Evolutionary conservation across 1,140 invertebrate genomes (phyloP).

Genomic region (Papilio helenus): DNA sequence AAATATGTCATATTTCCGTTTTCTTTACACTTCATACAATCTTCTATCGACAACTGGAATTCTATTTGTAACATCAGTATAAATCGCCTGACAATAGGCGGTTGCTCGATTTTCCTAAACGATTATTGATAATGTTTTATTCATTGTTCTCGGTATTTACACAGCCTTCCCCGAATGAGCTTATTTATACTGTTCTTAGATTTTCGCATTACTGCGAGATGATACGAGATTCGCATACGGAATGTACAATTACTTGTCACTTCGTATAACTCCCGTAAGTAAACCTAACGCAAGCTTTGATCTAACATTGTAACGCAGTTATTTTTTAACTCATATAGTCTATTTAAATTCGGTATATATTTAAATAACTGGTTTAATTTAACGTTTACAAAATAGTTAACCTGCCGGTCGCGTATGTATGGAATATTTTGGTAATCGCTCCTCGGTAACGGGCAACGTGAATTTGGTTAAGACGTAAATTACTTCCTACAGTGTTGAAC

Average conservation of each 20-base stretch:
- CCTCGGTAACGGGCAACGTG: neutral
- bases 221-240: neutral
- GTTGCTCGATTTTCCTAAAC: neutral
- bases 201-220: neutral
- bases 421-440: slow-evolving; percentile 13
- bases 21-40: too few relatives aligned
- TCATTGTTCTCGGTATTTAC: neutral
- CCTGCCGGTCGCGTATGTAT: neutral
- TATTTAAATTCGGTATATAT: neutral
- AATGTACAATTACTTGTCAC: neutral
- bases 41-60: too few relatives aligned
- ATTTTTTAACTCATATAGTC: slow-evolving; percentile 19
- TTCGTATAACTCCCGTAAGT: neutral
- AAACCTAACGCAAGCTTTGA: neutral
- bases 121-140: neutral
- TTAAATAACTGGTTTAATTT: slow-evolving; percentile 19
- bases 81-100: too few relatives aligned
- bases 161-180: neutral
- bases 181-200: neutral
- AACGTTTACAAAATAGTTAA: neutral
- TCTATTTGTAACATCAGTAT: too few relatives aligned
- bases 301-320: neutral
- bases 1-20: too few relatives aligned
- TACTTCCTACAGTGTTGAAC: neutral
- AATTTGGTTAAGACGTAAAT: neutral